These are phyloP conservation scores for Arizona elegans DNA, from an alignment of 2,113 vertebrate genomes.

Conservation along the genomic window DNA sequence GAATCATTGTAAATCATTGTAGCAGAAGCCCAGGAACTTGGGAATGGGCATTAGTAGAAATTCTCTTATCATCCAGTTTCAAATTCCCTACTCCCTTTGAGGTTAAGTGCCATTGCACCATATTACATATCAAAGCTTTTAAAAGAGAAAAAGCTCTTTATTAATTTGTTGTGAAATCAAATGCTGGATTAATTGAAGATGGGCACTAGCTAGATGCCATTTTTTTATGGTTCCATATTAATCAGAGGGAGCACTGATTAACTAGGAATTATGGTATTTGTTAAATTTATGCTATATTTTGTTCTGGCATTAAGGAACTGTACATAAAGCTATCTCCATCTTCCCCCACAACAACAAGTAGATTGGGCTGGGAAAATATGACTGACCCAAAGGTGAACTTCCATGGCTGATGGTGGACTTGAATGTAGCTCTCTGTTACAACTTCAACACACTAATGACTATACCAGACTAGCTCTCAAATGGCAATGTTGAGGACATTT, in stretches of 20 bases:
- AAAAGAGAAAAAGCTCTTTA: not conserved
- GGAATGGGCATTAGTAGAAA: not conserved
- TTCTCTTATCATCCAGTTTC: not conserved
- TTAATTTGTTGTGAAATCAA: not conserved
- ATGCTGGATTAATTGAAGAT: not conserved
- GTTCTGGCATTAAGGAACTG: not conserved
- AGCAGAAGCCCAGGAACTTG: not conserved
- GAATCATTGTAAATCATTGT: not conserved
- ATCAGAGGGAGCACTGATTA: not conserved
- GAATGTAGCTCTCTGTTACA: not conserved
- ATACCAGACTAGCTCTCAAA: not conserved
- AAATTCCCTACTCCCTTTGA: not conserved
- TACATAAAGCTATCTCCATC: not conserved
- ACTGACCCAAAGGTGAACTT: not conserved
- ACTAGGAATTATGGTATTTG: not conserved
- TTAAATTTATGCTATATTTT: not conserved
- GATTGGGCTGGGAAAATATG: not conserved
- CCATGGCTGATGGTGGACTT: not conserved
- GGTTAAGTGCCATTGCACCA: not conserved
- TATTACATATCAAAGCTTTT: not conserved
- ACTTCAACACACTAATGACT: not conserved
- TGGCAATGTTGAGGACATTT: not conserved
- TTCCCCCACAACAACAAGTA: not conserved
- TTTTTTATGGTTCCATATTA: not conserved
- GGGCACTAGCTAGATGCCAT: not conserved